phyloP scores from a whole-genome alignment of 2,888 invertebrate genomes.

The Orchestes rusci region DNA sequence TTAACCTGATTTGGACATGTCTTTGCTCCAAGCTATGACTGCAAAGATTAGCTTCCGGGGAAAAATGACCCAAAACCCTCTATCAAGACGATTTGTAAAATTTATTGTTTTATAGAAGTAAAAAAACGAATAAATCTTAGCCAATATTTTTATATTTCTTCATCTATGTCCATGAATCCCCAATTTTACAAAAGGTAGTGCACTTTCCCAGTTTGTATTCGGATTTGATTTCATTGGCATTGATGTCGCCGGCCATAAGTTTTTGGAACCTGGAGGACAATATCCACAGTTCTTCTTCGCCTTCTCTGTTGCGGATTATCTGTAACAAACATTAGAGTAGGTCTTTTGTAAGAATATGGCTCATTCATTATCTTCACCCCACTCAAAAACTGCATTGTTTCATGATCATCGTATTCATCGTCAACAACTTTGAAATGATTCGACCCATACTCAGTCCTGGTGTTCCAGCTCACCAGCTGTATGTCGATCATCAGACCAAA shows the following conservation, averaged over 20 bases:
- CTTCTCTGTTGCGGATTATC: slow-evolving; percentile 50
- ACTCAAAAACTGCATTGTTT: slow-evolving; percentile 64
- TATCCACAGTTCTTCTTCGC: slow-evolving; percentile 59
- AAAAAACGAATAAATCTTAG: no score
- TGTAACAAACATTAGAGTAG: no score
- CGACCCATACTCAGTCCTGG: slow-evolving; percentile 52
- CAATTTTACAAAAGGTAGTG: slow-evolving; percentile 49
- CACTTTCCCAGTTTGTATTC: slow-evolving; percentile 60
- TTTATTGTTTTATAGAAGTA: no score
- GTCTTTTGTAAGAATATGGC: no score
- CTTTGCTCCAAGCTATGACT: no score
- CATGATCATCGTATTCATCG: slow-evolving; percentile 48
- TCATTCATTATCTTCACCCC: slow-evolving; percentile 54
- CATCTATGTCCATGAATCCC: no score
- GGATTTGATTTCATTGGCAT: slow-evolving; percentile 53
- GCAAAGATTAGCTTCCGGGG: no score
- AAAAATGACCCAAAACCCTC: no score
- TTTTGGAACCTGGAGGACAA: slow-evolving; percentile 64
- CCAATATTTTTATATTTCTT: no score
- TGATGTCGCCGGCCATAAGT: slow-evolving; percentile 53
- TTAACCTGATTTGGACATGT: no score
- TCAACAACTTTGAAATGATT: slow-evolving; percentile 52
- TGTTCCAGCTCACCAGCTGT: slow-evolving; percentile 69
- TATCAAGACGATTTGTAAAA: no score
- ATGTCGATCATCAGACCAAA: slow-evolving; percentile 63